Percentiles rank a stretch among this genome's conserved stretches.
phyloP scores from a whole-genome alignment of 2,888 invertebrate genomes.

The Sialis lutaria region DNA sequence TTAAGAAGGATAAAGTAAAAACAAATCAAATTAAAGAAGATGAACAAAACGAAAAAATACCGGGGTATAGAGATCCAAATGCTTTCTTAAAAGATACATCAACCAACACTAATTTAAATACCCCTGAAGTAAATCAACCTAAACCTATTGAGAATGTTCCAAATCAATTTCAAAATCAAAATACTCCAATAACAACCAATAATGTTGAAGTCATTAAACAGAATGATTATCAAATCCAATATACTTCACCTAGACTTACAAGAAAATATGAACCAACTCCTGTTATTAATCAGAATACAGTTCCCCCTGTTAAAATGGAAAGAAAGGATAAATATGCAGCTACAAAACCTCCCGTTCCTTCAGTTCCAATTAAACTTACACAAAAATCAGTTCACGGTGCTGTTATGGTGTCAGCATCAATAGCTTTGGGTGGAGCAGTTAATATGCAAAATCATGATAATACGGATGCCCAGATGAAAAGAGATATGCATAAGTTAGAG shows the following conservation, averaged over 20 bases:
- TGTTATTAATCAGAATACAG: neutral
- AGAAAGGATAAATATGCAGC: neutral
- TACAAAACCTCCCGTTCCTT: neutral
- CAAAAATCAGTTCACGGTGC: neutral
- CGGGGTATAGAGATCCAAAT: conserved; percentile 1
- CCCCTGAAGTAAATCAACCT: neutral
- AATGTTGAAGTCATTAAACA: neutral
- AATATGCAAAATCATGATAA: neutral
- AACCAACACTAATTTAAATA: neutral
- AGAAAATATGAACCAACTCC: too few species aligned
- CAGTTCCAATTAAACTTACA: neutral
- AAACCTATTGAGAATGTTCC: neutral
- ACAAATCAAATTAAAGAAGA: neutral
- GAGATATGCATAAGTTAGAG: neutral
- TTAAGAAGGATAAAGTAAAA: conserved; percentile 1
- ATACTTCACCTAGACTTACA: too few species aligned
- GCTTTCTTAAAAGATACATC: conserved; percentile 1
- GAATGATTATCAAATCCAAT: too few species aligned
- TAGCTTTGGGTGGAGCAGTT: neutral
- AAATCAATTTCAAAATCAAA: neutral
- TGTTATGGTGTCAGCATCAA: neutral
- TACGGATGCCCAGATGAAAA: neutral
- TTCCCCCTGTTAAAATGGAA: neutral
- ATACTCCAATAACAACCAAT: neutral
- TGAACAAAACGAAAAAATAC: neutral